Evolutionary conservation across 2,797 vertebrate species (phyloP), one percentile per base, ranked within the genome.

Genomic region (Echiichthys vipera): DNA sequence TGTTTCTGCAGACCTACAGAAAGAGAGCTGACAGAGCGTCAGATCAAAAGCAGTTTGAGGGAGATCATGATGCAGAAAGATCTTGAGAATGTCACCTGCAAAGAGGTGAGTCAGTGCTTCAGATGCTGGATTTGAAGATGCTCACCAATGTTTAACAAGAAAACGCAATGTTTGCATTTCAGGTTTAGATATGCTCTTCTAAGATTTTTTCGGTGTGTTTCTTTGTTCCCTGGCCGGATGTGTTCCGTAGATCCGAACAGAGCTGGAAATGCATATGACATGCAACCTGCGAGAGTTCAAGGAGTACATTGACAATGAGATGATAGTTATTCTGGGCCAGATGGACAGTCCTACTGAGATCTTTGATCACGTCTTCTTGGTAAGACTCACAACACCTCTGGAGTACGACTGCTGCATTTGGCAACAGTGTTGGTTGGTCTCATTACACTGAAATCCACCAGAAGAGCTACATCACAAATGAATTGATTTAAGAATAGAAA

Each of bases 21-120:
- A 86, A 94, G 97, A 65, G 98, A 98, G 30, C 94, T 96, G 74
- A 98, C 98, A 0, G 98, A 99, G 85, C 95, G 96, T 13, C 92
- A 97, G 55, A 97, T 99, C 81, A 99, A 98, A 93, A 95, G 94
- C 66, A 96, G 97, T 46, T 90, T 99, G 89, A 94, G 96, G 70
- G 98, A 99, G 90, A 98, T 99, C 64, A 99, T 99, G 97, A 99
- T 97, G 97, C 98, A 98, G 92, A 98, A 96, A 55, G 97, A 99
- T 89, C 93, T 99, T 67, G 98, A 99, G 87, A 99, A 99, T 72
- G 96, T 99, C 88, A 99, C 98, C 3, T 97, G 96, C 18, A 99
- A 99, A 93, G 97, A 99, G 94, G 98, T 87, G 78, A 74, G 85
- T 71, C 20, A 5, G 3, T 12, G 46, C 10, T 40, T 61, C 27